phyloP scores from a whole-genome alignment of 2,888 invertebrate species.

The Nomada hirtipes region DNA sequence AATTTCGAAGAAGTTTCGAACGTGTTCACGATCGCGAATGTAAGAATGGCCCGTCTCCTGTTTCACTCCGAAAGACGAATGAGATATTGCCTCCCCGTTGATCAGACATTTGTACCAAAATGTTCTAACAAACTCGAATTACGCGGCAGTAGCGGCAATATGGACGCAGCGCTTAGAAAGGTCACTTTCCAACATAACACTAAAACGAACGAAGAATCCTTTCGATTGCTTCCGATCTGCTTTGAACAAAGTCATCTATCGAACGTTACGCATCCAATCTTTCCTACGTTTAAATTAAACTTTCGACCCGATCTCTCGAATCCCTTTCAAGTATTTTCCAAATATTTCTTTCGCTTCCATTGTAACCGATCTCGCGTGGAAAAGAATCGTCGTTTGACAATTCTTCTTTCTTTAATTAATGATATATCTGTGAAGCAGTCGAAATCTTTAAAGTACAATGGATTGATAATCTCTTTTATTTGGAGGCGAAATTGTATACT shows the following conservation, averaged over 20 bases:
- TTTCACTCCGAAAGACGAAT: background rate
- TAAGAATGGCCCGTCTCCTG: background rate
- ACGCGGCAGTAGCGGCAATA: background rate
- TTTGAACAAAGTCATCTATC: conserved; percentile 18
- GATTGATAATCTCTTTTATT: background rate
- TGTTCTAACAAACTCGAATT: background rate
- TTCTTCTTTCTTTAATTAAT: background rate
- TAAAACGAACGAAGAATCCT: conserved; percentile 46
- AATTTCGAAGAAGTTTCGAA: background rate
- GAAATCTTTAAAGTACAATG: background rate
- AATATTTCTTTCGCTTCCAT: conserved; percentile 11
- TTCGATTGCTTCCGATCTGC: conserved; percentile 20
- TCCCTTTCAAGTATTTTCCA: conserved; percentile 11
- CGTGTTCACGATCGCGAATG: background rate
- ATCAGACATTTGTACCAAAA: conserved; percentile 24
- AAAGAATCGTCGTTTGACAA: background rate
- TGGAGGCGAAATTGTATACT: too few relatives aligned
- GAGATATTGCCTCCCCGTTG: background rate
- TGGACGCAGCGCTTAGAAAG: conserved; percentile 32
- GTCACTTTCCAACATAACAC: conserved; percentile 13
- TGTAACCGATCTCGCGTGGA: background rate
- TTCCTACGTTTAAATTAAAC: conserved; percentile 49
- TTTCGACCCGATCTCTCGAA: background rate
- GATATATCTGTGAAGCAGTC: background rate
- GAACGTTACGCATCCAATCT: background rate